A percentile compares a stretch with the other conserved stretches of the same genome.
Evolutionary conservation across 2,797 vertebrate genomes (phyloP).

Genomic region (Hoplostethus mediterraneus): DNA sequence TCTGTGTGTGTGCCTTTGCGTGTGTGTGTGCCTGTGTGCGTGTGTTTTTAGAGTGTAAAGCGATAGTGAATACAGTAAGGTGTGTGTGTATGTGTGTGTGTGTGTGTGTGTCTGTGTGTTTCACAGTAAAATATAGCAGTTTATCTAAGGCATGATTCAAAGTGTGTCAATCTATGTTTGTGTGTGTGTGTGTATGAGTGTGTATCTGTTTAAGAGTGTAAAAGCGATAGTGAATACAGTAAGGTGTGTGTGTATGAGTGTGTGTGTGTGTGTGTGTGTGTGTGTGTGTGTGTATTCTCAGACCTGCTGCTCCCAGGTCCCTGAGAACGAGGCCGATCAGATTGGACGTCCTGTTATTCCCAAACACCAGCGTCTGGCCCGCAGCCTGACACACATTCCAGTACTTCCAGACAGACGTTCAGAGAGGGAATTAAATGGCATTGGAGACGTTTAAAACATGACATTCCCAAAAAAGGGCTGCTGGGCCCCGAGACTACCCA

Average conservation of each 20-base stretch:
- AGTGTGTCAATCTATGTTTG: not conserved
- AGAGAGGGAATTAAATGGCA: slow-evolving; percentile 88
- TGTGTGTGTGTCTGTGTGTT: too few relatives aligned
- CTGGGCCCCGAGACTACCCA: slow-evolving; percentile 91
- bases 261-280: slow-evolving; percentile 14
- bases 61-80: too few relatives aligned
- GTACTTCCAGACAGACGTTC: slow-evolving; percentile 94
- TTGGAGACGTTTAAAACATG: slow-evolving; percentile 93
- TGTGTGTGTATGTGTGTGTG: not conserved
- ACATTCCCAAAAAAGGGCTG: slow-evolving; percentile 99
- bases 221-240: slow-evolving; percentile 11
- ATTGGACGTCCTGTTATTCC: slow-evolving; percentile 79
- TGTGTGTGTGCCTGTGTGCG: too few relatives aligned
- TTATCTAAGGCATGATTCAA: too few relatives aligned
- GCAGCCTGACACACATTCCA: slow-evolving; percentile 90
- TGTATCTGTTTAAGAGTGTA: slow-evolving; percentile 4
- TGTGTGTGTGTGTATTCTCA: slow-evolving; percentile 41
- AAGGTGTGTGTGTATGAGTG: slow-evolving; percentile 47
- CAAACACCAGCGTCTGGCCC: slow-evolving; percentile 86
- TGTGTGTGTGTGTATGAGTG: slow-evolving; percentile 8
- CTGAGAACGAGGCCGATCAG: slow-evolving; percentile 82
- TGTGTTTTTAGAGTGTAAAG: too few relatives aligned
- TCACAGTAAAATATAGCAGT: too few relatives aligned
- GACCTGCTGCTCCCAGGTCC: slow-evolving; percentile 72
- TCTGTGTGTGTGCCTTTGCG: not conserved